Percentiles rank a stretch among this genome's conserved stretches.
These are phyloP conservation scores for Timandra comae DNA, from an alignment of 2,888 invertebrate species.

Conservation along the genomic window DNA sequence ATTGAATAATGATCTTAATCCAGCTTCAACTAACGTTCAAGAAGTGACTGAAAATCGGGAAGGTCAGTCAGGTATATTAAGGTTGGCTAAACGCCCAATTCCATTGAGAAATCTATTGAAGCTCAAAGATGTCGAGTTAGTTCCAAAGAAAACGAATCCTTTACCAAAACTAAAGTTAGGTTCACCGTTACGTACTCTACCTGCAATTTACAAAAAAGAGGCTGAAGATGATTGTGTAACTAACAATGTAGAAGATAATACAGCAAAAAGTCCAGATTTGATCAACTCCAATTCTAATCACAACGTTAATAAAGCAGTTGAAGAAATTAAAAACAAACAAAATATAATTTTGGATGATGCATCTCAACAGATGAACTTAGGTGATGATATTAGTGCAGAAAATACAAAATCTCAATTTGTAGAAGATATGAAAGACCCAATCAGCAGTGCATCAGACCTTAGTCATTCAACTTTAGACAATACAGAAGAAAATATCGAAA, in stretches of 20 bases:
- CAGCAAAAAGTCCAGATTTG: too few relatives aligned
- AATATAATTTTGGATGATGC: too few relatives aligned
- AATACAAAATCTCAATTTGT: too few relatives aligned
- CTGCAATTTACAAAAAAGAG: slow-evolving; percentile 1
- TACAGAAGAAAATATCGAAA: not conserved
- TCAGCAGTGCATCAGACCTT: slow-evolving; percentile 10
- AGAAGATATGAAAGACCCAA: too few relatives aligned
- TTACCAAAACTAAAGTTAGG: slow-evolving; percentile 6
- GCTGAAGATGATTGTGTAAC: too few relatives aligned
- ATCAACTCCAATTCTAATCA: too few relatives aligned
- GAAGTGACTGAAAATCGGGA: slow-evolving; percentile 8
- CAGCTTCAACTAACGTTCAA: slow-evolving; percentile 18
- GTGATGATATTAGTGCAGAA: too few relatives aligned
- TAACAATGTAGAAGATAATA: too few relatives aligned
- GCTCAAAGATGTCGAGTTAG: slow-evolving; percentile 39
- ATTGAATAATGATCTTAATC: slow-evolving; percentile 18
- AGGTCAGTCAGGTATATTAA: slow-evolving; percentile 3
- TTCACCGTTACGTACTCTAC: slow-evolving; percentile 3
- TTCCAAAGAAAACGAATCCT: slow-evolving; percentile 11
- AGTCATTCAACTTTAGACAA: slow-evolving; percentile 1
- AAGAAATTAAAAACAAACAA: too few relatives aligned
- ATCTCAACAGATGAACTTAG: too few relatives aligned
- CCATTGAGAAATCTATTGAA: slow-evolving; percentile 37
- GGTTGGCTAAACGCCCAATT: slow-evolving; percentile 15
- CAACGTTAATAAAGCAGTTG: too few relatives aligned